phyloP scores from a whole-genome alignment of 2,888 invertebrate genomes.

The Crocallis elinguaria region DNA sequence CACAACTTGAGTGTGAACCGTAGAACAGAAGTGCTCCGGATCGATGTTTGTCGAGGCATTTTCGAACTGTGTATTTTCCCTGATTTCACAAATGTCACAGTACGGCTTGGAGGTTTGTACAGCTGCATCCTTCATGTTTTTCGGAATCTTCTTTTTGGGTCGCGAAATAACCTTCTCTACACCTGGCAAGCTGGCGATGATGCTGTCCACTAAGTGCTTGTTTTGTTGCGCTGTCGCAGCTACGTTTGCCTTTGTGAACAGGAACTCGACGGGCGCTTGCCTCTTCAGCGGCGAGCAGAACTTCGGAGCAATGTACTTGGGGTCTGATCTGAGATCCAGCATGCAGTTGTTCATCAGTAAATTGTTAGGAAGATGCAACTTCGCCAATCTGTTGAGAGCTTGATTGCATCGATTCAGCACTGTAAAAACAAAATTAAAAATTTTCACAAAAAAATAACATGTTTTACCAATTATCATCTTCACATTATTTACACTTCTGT shows the following conservation, averaged over 20 bases:
- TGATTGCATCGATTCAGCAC: slow-evolving; percentile 72
- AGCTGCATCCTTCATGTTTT: slow-evolving; percentile 66
- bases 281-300: slow-evolving; percentile 77
- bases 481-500: not conserved
- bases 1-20: slow-evolving; percentile 74
- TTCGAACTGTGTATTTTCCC: slow-evolving; percentile 56
- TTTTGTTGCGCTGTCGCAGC: slow-evolving; percentile 58
- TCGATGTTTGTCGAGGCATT: slow-evolving; percentile 58
- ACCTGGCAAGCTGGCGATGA: slow-evolving; percentile 60
- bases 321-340: slow-evolving; percentile 44
- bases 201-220: slow-evolving; percentile 70
- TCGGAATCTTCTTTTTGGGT: slow-evolving; percentile 58
- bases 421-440: slow-evolving; percentile 65
- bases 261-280: slow-evolving; percentile 63
- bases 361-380: slow-evolving; percentile 64
- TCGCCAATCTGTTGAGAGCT: slow-evolving; percentile 62
- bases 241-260: slow-evolving; percentile 60
- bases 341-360: slow-evolving; percentile 61
- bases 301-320: slow-evolving; percentile 57
- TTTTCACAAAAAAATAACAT: slow-evolving; percentile 32
- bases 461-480: not conserved
- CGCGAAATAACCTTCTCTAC: slow-evolving; percentile 61
- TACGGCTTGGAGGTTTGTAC: slow-evolving; percentile 69
- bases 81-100: slow-evolving; percentile 74
- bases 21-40: slow-evolving; percentile 55